Conservation (phyloP, 2,888 invertebrate species). For the Caradrina kadenii region DNA sequence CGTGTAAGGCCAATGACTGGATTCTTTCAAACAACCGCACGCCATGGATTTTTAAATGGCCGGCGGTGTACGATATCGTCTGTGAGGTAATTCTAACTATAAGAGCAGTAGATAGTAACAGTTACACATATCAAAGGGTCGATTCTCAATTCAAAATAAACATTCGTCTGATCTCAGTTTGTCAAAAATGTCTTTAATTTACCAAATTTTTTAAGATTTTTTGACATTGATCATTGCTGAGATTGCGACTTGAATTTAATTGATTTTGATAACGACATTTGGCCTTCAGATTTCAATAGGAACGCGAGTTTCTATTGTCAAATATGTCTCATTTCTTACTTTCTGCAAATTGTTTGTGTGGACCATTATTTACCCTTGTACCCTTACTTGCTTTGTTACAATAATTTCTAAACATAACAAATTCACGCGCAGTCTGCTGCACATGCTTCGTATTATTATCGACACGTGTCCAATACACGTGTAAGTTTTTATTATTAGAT, state of each 20-base stretch:
- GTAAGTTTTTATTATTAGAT: conserved; percentile 57
- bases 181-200: no score
- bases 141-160: no score
- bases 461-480: conserved; percentile 56
- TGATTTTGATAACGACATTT: no score
- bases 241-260: no score
- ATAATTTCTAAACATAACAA: conserved; percentile 40
- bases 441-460: conserved; percentile 47
- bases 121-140: not conserved
- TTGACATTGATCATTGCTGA: no score
- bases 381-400: conserved; percentile 18
- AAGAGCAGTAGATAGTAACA: not conserved
- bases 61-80: not conserved
- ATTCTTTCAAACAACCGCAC: not conserved
- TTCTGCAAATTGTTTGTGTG: not conserved
- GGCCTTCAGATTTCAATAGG: not conserved
- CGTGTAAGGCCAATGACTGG: not conserved
- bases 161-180: no score
- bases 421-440: conserved; percentile 35
- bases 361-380: conserved; percentile 30
- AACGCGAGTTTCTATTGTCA: not conserved
- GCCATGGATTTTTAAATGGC: not conserved
- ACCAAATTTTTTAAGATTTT: no score
- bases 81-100: not conserved
- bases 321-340: not conserved